Evolutionary conservation across 64 coral and sea anemone species (phyloP).

Genomic region (Montipora sp.): DNA sequence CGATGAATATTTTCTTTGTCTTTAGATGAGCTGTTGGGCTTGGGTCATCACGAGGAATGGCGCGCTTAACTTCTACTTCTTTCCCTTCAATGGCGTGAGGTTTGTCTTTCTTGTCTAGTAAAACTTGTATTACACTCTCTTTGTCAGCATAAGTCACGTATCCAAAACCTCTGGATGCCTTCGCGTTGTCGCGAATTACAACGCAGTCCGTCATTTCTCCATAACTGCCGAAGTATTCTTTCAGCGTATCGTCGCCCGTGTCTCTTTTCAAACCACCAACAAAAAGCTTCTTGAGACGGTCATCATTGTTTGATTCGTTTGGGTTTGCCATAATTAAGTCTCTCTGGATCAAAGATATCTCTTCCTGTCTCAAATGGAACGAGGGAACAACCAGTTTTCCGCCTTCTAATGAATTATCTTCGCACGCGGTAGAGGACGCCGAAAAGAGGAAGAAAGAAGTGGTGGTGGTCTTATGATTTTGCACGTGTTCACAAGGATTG

Average conservation of each 20-base stretch:
- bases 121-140: conserved; percentile 48
- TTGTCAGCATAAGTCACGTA: conserved; percentile 92
- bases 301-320: conserved; percentile 6
- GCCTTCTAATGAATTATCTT: neutral
- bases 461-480: neutral
- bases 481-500: conserved; percentile 2
- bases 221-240: conserved; percentile 78
- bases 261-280: conserved; percentile 81
- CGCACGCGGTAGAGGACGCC: neutral
- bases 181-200: conserved; percentile 77
- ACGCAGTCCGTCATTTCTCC: conserved; percentile 91
- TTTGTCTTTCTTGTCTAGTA: conserved; percentile 64
- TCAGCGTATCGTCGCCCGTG: conserved; percentile 75
- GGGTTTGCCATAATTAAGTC: conserved; percentile 29
- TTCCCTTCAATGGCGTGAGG: conserved; percentile 86
- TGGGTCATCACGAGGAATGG: conserved; percentile 89
- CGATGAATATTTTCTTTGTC: conserved; percentile 97
- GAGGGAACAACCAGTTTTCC: neutral
- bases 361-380: neutral
- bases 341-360: neutral
- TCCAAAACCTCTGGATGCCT: conserved; percentile 89
- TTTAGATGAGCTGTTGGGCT: conserved; percentile 62
- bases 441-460: neutral
- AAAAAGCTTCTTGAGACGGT: conserved; percentile 81
- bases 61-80: conserved; percentile 93